Conservation (phyloP, 2,797 vertebrate genomes). For the Malacoraja senta region DNA sequence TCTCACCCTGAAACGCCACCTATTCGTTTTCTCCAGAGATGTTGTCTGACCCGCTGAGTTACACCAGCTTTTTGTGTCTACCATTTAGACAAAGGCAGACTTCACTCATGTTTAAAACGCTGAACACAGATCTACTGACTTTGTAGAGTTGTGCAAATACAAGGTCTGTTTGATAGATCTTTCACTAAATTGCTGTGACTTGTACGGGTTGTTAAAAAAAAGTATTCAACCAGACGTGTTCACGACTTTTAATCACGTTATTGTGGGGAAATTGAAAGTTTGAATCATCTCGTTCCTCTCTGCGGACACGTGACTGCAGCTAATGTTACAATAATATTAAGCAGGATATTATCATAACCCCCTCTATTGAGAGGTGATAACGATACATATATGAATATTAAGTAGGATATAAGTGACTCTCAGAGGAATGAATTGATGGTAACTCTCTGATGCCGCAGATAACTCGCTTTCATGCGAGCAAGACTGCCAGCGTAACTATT, state of each 20-base stretch:
- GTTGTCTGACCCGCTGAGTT: no score
- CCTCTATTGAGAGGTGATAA: neutral
- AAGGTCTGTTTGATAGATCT: neutral
- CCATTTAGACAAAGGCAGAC: neutral
- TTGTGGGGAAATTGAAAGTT: slow-evolving; percentile 5
- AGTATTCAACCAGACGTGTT: neutral
- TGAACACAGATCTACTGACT: neutral
- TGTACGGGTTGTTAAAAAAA: neutral
- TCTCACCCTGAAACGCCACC: no score
- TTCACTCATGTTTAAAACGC: neutral
- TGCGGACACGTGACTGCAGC: neutral
- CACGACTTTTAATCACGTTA: neutral
- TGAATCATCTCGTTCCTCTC: slow-evolving; percentile 31
- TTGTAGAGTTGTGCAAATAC: neutral
- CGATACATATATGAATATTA: neutral
- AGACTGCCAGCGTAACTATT: neutral
- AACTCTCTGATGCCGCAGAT: neutral
- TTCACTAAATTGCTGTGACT: neutral
- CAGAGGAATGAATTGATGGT: neutral
- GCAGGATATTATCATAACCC: neutral
- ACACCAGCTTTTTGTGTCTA: no score
- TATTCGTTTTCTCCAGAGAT: no score
- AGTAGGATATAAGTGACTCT: neutral
- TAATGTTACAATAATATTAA: neutral
- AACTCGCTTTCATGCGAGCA: neutral